Base-by-base conservation (phyloP, 2,113 vertebrate genomes). In the Mesitornis unicolor region DNA sequence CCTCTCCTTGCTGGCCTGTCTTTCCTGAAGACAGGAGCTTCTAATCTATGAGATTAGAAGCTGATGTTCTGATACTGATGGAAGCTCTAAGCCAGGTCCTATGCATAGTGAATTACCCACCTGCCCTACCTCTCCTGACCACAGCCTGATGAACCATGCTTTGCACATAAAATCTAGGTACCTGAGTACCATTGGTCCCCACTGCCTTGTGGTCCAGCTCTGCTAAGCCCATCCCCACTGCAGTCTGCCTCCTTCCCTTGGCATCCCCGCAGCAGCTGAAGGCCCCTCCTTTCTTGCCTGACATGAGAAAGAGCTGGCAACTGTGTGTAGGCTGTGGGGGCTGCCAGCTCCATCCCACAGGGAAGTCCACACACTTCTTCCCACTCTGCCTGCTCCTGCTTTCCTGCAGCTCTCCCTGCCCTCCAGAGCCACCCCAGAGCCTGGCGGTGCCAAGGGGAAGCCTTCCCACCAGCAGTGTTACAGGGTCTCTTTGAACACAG, bases 61-160 rank as follows among this genome's bases (percentile, higher is more conserved):
- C 2, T 38, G 35, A 56, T 0, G 1, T 0, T 0, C 11, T 42
- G 43, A 47, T 77, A n/a, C 6, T 43, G n/a, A 45, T 25, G 28
- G 31, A 67, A 94, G 11, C 8, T 67, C 4, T 48, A 11, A 69
- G 19, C 2, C 19, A 61, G 29, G 25, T 35, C 5, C 22, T 42
- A 17, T 18, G 19, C 51, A 64, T 10, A 11, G 28, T 82, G 29
- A 42, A n/a, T 59, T 82, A 45, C 19, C 10, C 24, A 43, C 21
- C 20, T 33, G 15, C 10, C 21, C 19, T 4, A 1, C 1, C 4
- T 43, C 31, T 38, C 26, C 25, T 87, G 50, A 28, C 24, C 18
- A 53, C 21, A 7, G 7, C 19, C 7, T 26, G 28, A 56, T 18
- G 31, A 75, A 22, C 7, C 31, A 26, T 11, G 2, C 18, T 84